phyloP scores from a whole-genome alignment of 2,113 vertebrate species.

The Bufo gargarizans region DNA sequence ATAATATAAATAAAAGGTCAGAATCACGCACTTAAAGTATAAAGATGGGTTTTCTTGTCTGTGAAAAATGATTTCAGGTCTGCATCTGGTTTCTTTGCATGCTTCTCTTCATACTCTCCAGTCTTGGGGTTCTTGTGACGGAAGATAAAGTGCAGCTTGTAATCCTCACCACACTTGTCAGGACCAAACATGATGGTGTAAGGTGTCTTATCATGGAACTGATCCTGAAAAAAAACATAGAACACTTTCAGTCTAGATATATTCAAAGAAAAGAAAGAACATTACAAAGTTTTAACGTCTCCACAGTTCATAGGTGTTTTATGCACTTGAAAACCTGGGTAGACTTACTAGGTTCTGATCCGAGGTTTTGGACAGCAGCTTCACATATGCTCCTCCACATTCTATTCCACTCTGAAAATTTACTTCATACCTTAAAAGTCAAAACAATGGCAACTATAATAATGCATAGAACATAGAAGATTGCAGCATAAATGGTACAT shows the following conservation, averaged over 20 bases:
- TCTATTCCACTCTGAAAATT: slow-evolving; percentile 98
- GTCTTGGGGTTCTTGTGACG: slow-evolving; percentile 96
- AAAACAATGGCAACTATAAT: neutral
- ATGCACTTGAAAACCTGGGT: neutral
- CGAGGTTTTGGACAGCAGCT: slow-evolving; percentile 87
- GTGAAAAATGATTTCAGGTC: slow-evolving; percentile 94
- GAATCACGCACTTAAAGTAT: slow-evolving; percentile 80
- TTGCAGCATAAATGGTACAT: neutral
- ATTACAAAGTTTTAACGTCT: neutral
- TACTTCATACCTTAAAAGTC: slow-evolving; percentile 87
- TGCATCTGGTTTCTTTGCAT: slow-evolving; percentile 90
- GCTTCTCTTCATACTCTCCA: slow-evolving; percentile 91
- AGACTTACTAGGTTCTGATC: slow-evolving; percentile 89
- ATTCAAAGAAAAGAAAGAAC: neutral
- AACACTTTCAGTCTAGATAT: neutral
- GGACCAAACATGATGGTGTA: slow-evolving; percentile 99
- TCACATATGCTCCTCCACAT: slow-evolving; percentile 95
- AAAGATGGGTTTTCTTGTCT: slow-evolving; percentile 97
- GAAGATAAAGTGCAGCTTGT: slow-evolving; percentile 98
- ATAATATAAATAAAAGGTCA: neutral
- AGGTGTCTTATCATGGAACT: slow-evolving; percentile 92
- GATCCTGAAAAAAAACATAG: slow-evolving; percentile 75
- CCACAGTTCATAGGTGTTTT: too few relatives aligned
- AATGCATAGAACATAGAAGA: neutral
- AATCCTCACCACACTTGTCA: slow-evolving; percentile 98